phyloP scores from a whole-genome alignment of 2,888 invertebrate species.

The Oscheius sp. region DNA sequence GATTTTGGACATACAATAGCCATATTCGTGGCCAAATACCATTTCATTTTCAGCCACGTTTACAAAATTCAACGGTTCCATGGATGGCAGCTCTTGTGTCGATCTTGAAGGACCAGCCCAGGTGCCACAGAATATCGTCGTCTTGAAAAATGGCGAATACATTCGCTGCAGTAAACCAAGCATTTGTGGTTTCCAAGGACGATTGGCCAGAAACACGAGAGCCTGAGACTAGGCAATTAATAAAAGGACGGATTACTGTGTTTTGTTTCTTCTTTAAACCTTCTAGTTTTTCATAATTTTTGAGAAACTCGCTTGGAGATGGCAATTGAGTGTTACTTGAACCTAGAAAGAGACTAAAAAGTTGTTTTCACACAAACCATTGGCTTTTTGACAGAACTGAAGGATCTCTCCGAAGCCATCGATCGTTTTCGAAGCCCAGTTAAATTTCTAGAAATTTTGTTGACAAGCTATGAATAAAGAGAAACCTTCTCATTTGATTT shows the following conservation, averaged over 20 bases:
- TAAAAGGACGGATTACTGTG: not conserved
- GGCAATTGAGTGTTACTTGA: not conserved
- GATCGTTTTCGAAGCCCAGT: not conserved
- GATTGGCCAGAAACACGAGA: conserved; percentile 15
- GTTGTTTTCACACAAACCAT: not conserved
- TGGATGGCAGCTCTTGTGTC: too few relatives aligned
- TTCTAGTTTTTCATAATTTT: not conserved
- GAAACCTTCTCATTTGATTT: not conserved
- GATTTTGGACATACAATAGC: conserved; percentile 20
- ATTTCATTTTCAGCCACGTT: conserved; percentile 22
- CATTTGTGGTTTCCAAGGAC: not conserved
- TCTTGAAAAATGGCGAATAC: conserved; percentile 23
- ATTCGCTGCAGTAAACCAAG: conserved; percentile 26
- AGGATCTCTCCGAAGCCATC: not conserved
- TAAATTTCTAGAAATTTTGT: too few relatives aligned
- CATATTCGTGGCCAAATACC: not conserved
- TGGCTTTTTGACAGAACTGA: not conserved
- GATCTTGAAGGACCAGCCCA: not conserved
- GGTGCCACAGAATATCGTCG: conserved; percentile 19
- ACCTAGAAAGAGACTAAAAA: not conserved
- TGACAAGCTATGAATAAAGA: too few relatives aligned
- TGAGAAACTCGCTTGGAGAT: not conserved
- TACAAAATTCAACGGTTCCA: conserved; percentile 23
- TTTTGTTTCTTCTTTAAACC: not conserved
- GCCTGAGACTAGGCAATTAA: not conserved